These are phyloP conservation scores for Strongylocentrotus purpuratus DNA, from an alignment of 35 echinoderm and acorn worm genomes.

Conservation along the genomic window DNA sequence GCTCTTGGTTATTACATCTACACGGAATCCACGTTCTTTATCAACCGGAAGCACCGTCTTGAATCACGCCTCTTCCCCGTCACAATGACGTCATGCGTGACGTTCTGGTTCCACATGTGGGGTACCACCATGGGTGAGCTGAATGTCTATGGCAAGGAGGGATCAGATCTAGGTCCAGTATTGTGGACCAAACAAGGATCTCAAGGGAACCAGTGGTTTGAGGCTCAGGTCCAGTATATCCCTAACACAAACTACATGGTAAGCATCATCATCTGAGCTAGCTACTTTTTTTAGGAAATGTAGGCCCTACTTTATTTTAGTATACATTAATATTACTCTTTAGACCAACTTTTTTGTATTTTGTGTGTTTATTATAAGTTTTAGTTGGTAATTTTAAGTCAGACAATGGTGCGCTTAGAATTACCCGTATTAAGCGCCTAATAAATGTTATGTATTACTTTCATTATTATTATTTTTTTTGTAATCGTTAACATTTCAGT, in stretches of 20 bases:
- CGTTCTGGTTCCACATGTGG: conserved; percentile 84
- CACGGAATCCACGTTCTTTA: conserved; percentile 54
- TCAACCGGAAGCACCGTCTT: conserved; percentile 26
- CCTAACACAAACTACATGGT: conserved; percentile 50
- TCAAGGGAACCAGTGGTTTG: conserved; percentile 48
- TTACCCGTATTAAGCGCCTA: too few species aligned
- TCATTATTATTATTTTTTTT: too few species aligned
- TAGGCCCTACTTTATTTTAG: background rate
- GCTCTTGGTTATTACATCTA: conserved; percentile 57
- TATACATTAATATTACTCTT: background rate
- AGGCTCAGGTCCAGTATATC: background rate
- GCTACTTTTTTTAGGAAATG: background rate
- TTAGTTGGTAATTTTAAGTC: too few species aligned
- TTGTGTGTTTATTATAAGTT: too few species aligned
- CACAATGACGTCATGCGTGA: conserved; percentile 44
- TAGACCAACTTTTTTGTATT: too few species aligned
- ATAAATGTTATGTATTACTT: too few species aligned
- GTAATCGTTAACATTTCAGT: too few species aligned
- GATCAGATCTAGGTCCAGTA: background rate
- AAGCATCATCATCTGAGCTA: background rate
- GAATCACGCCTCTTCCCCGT: conserved; percentile 28
- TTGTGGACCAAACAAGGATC: conserved; percentile 59
- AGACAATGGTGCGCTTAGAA: too few species aligned
- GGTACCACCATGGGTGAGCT: conserved; percentile 42
- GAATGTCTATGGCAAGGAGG: conserved; percentile 54